Percentiles rank a stretch among this genome's conserved stretches.
Conservation (phyloP, 2,113 vertebrate species). For the Melanocharis versteri region DNA sequence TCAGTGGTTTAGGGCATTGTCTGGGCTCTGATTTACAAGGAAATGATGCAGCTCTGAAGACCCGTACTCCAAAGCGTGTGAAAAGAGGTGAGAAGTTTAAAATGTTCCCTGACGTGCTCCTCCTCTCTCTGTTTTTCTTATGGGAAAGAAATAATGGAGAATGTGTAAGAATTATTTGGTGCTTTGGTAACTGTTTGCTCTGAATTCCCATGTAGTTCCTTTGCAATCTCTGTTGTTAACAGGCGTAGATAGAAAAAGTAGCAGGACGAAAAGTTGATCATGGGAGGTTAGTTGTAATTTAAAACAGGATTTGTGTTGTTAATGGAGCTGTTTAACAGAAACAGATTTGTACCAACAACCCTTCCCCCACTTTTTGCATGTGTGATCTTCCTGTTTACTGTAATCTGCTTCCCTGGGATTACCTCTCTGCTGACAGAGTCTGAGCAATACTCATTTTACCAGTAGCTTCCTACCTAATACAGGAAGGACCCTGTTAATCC, state of each 20-base stretch:
- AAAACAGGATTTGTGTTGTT: slow-evolving; percentile 47
- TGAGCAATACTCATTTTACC: slow-evolving; percentile 10
- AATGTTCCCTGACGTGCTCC: background rate
- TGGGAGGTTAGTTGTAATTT: background rate
- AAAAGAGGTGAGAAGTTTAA: slow-evolving; percentile 27
- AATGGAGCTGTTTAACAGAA: slow-evolving; percentile 55
- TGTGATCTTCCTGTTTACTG: slow-evolving; percentile 66
- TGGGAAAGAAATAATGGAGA: background rate
- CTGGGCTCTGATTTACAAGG: background rate
- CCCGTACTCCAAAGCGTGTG: background rate
- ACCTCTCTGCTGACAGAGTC: slow-evolving; percentile 41
- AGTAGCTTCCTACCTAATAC: slow-evolving; percentile 11
- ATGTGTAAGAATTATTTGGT: background rate
- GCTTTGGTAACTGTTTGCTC: background rate
- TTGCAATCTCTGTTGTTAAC: background rate
- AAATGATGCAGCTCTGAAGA: background rate
- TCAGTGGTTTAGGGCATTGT: background rate
- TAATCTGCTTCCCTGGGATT: slow-evolving; percentile 73
- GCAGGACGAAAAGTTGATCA: background rate
- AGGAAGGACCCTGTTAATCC: slow-evolving; percentile 46
- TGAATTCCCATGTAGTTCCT: background rate
- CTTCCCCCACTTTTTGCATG: slow-evolving; percentile 19
- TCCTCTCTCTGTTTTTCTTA: background rate
- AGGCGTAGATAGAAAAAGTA: background rate
- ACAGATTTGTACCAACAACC: slow-evolving; percentile 42